Conservation (phyloP, 2,797 vertebrate species). For the Chelon labrosus region DNA sequence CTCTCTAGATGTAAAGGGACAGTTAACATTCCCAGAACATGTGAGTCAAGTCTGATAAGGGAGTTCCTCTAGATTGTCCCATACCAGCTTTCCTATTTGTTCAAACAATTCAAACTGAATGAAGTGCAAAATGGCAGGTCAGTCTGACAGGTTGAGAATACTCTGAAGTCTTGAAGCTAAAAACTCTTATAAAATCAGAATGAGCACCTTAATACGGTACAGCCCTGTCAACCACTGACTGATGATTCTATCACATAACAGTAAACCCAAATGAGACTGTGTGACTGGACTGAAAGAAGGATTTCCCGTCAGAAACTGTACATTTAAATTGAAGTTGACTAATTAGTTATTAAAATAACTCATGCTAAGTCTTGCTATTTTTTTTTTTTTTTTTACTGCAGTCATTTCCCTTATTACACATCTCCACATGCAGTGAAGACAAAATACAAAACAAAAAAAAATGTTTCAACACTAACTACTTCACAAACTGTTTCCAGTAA, state of each 20-base stretch:
- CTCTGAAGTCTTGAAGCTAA: background rate
- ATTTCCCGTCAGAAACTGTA: background rate
- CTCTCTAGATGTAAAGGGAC: background rate
- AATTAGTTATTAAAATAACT: no score
- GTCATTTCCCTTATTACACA: no score
- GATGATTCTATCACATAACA: no score
- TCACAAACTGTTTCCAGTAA: background rate
- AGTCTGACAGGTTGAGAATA: background rate
- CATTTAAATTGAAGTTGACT: background rate
- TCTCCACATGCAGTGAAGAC: no score
- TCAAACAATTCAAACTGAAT: background rate
- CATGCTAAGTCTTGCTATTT: no score
- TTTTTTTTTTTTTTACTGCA: no score
- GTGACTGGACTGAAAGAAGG: background rate
- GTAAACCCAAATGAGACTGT: background rate
- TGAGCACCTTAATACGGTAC: background rate
- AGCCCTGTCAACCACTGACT: background rate
- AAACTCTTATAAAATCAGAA: background rate
- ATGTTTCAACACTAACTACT: background rate
- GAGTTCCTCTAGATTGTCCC: background rate
- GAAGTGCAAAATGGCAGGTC: background rate
- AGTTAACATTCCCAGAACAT: background rate
- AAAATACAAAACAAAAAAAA: no score
- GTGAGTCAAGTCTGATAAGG: background rate
- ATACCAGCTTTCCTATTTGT: background rate